phyloP scores from a whole-genome alignment of 2,888 invertebrate species.

The Andrena bucephala region DNA sequence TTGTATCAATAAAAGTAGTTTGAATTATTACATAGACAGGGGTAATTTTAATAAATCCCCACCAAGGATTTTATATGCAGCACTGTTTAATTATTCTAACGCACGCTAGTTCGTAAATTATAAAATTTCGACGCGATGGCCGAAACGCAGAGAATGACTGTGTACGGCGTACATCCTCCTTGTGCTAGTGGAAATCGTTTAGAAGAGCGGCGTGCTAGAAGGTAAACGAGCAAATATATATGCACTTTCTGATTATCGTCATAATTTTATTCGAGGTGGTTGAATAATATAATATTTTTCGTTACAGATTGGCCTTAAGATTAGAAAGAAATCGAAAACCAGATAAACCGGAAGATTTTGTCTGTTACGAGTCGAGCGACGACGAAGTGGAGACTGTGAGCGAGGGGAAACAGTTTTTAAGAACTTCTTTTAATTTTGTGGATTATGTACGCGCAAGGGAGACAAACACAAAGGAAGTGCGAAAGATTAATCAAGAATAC shows the following conservation, averaged over 20 bases:
- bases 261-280: background rate
- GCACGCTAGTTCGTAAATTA: constrained; percentile 38
- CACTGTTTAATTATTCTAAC: constrained; percentile 33
- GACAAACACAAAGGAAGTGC: constrained; percentile 89
- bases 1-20: constrained; percentile 20
- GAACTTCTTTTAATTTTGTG: constrained; percentile 94
- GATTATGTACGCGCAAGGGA: constrained; percentile 94
- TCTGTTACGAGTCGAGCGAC: constrained; percentile 95
- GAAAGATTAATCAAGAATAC: constrained; percentile 91
- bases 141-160: constrained; percentile 89
- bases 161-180: constrained; percentile 92
- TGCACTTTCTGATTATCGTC: background rate
- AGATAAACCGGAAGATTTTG: constrained; percentile 96
- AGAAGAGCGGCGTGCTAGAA: constrained; percentile 90
- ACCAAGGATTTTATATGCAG: constrained; percentile 32
- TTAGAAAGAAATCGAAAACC: constrained; percentile 92
- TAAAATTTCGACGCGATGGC: constrained; percentile 86
- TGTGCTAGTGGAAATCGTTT: constrained; percentile 90
- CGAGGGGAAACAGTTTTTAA: constrained; percentile 90
- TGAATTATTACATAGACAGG: constrained; percentile 21
- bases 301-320: constrained; percentile 81
- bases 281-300: background rate
- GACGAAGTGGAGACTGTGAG: constrained; percentile 93
- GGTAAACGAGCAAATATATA: constrained; percentile 77
- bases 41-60: constrained; percentile 30